Evolutionary conservation across 2,888 invertebrate genomes (phyloP).

Genomic region (Tetramorium bicarinatum): DNA sequence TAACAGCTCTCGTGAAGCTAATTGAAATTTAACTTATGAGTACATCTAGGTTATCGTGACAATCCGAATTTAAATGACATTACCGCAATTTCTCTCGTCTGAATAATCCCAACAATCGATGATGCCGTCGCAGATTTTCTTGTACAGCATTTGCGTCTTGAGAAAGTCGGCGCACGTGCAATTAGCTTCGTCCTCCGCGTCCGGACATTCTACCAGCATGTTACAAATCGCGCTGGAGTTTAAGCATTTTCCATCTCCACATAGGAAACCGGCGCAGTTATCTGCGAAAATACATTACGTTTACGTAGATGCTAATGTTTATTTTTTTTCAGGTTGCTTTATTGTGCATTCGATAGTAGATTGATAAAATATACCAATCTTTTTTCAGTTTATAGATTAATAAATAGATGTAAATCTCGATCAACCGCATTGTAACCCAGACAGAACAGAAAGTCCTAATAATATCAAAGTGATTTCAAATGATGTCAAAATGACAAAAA

Average conservation of each 20-base stretch:
- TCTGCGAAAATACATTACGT: slow-evolving; percentile 81
- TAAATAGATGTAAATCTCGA: background rate
- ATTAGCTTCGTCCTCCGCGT: slow-evolving; percentile 91
- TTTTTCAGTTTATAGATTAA: background rate
- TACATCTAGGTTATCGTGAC: background rate
- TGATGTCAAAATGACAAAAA: no score
- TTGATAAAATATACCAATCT: background rate
- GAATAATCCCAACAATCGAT: slow-evolving; percentile 94
- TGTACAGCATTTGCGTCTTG: slow-evolving; percentile 89
- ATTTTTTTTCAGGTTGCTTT: background rate
- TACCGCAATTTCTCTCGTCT: slow-evolving; percentile 93
- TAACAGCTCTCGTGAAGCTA: background rate
- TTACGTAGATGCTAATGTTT: background rate
- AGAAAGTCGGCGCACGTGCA: slow-evolving; percentile 93
- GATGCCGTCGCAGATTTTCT: slow-evolving; percentile 93
- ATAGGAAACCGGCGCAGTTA: slow-evolving; percentile 87
- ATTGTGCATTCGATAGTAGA: background rate
- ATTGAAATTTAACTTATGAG: background rate
- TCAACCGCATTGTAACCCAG: background rate
- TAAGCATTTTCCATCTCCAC: slow-evolving; percentile 90
- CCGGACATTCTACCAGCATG: slow-evolving; percentile 90
- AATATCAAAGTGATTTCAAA: no score
- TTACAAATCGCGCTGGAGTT: slow-evolving; percentile 90
- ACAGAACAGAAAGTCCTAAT: no score
- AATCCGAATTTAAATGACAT: slow-evolving; percentile 56